phyloP scores from a whole-genome alignment of 2,113 vertebrate species.

The Sylvietta virens region DNA sequence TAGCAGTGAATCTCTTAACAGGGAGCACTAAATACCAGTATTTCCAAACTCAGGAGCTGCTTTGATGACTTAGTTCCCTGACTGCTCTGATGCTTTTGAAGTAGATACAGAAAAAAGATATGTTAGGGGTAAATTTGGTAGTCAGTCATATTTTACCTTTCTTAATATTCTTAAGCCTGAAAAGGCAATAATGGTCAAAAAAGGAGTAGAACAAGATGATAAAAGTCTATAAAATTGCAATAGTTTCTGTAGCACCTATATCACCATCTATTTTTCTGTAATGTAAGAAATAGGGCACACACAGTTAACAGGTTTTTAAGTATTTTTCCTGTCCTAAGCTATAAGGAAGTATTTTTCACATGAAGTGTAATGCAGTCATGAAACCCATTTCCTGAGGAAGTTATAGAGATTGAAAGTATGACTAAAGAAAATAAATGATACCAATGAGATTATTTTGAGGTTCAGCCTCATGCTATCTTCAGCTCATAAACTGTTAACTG shows the following conservation, averaged over 20 bases:
- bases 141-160: neutral
- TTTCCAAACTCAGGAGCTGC: neutral
- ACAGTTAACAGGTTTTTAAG: neutral
- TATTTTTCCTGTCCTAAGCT: neutral
- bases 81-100: neutral
- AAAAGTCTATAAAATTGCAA: neutral
- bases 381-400: constrained; percentile 1
- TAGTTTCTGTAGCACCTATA: neutral
- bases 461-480: neutral
- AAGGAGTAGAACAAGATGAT: neutral
- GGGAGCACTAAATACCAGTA: neutral
- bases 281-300: neutral
- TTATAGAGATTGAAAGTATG: neutral
- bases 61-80: neutral
- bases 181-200: neutral
- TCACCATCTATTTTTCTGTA: neutral
- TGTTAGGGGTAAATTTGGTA: neutral
- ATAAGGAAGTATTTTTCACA: neutral
- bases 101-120: neutral
- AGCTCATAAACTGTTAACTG: neutral
- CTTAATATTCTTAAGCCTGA: neutral
- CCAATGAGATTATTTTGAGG: constrained; percentile 12
- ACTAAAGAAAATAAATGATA: constrained; percentile 3
- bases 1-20: neutral
- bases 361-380: neutral